Conservation (phyloP, 2,888 invertebrate species). For the Drosophila greeni region DNA sequence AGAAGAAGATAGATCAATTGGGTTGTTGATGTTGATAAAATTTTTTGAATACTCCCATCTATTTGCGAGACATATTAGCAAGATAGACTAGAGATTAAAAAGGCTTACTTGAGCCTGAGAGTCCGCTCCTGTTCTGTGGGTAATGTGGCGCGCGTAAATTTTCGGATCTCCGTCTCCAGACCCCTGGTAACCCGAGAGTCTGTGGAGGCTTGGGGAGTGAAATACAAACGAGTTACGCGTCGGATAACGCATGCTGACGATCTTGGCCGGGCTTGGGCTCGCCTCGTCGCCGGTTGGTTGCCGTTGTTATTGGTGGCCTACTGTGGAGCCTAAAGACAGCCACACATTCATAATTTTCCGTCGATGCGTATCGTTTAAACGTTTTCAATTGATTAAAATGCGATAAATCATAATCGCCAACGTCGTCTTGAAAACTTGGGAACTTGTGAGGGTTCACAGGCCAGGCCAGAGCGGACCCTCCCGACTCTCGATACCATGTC, state of each 20-base stretch:
- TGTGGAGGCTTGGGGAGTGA: slow-evolving; percentile 48
- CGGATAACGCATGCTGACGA: slow-evolving; percentile 62
- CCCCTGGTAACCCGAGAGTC: slow-evolving; percentile 60
- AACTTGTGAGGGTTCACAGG: slow-evolving; percentile 20
- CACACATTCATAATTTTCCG: slow-evolving; percentile 73
- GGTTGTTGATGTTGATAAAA: no score
- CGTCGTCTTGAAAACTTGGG: slow-evolving; percentile 35
- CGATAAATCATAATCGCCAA: slow-evolving; percentile 78
- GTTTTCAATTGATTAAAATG: slow-evolving; percentile 78
- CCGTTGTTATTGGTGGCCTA: slow-evolving; percentile 66
- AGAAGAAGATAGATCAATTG: neutral
- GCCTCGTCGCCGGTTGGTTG: slow-evolving; percentile 34
- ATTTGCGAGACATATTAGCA: no score
- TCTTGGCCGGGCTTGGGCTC: slow-evolving; percentile 32
- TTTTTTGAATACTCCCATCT: no score
- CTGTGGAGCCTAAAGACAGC: slow-evolving; percentile 74
- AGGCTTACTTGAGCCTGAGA: neutral
- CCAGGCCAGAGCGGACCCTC: slow-evolving; percentile 21
- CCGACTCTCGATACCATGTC: slow-evolving; percentile 43
- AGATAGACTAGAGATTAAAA: neutral
- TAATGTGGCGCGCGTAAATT: slow-evolving; percentile 65
- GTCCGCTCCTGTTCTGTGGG: slow-evolving; percentile 29
- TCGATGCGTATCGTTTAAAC: slow-evolving; percentile 75
- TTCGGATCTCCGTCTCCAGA: slow-evolving; percentile 36
- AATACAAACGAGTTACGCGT: slow-evolving; percentile 70